Percentiles rank a stretch among this genome's conserved stretches.
phyloP scores from a whole-genome alignment of 2,797 vertebrate species.

The Poecile montanus region DNA sequence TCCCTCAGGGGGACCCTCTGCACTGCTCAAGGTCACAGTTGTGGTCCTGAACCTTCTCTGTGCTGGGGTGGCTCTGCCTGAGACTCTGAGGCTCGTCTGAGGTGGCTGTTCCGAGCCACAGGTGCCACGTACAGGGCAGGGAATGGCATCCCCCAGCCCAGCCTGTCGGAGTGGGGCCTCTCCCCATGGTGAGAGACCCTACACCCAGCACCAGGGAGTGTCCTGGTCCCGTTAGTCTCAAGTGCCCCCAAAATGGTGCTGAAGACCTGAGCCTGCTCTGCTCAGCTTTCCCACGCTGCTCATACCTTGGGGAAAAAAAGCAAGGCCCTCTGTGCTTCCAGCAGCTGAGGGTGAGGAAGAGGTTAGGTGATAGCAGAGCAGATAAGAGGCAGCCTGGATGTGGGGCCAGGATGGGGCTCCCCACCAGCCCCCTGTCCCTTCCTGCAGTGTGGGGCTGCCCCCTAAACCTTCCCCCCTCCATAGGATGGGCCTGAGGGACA shows the following conservation, averaged over 20 bases:
- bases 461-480: background rate
- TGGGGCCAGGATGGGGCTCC: background rate
- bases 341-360: conserved; percentile 45
- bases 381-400: background rate
- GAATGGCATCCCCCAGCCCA: background rate
- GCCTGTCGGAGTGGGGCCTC: rapidly evolving
- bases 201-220: background rate
- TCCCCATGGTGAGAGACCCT: rapidly evolving
- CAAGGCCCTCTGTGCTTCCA: background rate
- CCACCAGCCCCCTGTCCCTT: background rate
- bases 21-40: rapidly evolving
- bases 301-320: background rate
- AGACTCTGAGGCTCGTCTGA: background rate
- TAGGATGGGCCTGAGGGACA: background rate
- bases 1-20: background rate
- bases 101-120: rapidly evolving
- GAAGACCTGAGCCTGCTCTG: background rate
- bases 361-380: background rate
- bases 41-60: background rate
- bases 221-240: background rate
- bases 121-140: background rate
- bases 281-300: conserved; percentile 55
- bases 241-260: background rate
- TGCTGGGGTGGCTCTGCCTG: background rate
- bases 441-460: background rate